Base-by-base conservation (phyloP, 2,113 vertebrate genomes). In the Acinonyx jubatus region DNA sequence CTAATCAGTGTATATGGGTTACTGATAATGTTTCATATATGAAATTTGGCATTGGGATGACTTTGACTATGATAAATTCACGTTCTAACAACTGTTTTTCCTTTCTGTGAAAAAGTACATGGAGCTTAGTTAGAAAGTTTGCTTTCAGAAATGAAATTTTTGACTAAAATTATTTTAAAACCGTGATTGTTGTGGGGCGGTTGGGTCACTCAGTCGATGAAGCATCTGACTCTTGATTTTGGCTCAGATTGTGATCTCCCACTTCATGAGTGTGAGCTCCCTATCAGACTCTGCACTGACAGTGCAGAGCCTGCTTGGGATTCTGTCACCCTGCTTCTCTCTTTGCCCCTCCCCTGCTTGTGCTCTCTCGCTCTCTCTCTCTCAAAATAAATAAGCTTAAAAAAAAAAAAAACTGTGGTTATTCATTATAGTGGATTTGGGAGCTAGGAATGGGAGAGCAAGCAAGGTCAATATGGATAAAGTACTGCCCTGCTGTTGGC, bases 101-200 rank as follows among this genome's bases (percentile, higher is more conserved):
- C 23, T 97, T 86, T 61, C 61, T 81, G 16, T 89, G 61, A 69
- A 89, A 84, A 96, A 89, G 76, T 80, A 76, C 1, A 1, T 57
- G 65, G 57, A 65, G 41, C 27, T 80, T 15, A 63, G 50, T 88
- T 88, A 81, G 79, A 83, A 83, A 73, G 52, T 83, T 73, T n/a
- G 66, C 31, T 61, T 89, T 91, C 81, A 68, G 65, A 90, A 78
- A 63, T 86, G 63, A 91, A 63, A 71, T 63, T 71, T 73, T 94
- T 50, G 8, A 68, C 61, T 41, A 73, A 76, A 87, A 88, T 87
- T 76, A n/a, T 95, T 94, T 92, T 78, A 84, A 89, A 89, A 29
- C n/a, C 61, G 55, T 57, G 16, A 52, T 88, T 69, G 16, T 71
- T 61, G 3, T 23, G 21, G 19, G 57, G 21, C 3, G 18, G 21